Base-by-base conservation (phyloP, 2,113 vertebrate genomes). In the Scomber colias region DNA sequence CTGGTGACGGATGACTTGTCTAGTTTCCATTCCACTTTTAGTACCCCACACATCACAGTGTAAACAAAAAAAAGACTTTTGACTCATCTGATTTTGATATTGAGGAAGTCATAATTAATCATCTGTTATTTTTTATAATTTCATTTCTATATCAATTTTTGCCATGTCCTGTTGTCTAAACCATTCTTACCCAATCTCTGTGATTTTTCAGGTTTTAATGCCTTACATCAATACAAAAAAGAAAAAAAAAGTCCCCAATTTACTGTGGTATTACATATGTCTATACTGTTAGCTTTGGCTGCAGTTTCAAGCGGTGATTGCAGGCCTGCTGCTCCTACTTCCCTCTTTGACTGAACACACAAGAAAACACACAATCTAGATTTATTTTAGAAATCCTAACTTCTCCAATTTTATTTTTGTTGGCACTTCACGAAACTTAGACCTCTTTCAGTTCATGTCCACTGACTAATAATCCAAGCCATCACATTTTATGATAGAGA, bases 11-110 rank as follows among this genome's bases (percentile, higher is more conserved):
- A 64, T 75, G 67, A 75, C 17, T 60, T 16, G 11, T 50, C 15
- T 5, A 87, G 77, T 92, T 89, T 87, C 86, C 77, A 27, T 82
- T 87, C 78, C 70, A 73, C 75, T 72, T 72, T 80, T 63, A 59
- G 63, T 10, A 57, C 17, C 48, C 1, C 27, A 6, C 2, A 15
- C 9, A 4, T 14, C 21, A 67, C 30, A 9, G 6, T 14, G 4
- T 13, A 71, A 15, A 46, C 13, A 51, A 15, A 62, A 64, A 64
- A 11, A 3, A 0, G 19, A 60, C 19, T 21, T 51, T 53, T 68
- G 27, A 65, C 59, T n/a, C 11, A 6, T 44, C 27, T 14, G 27
- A 15, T 40, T 4, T 40, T 40, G 35, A 40, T 13, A 16, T 21
- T 0, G 1, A 27, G 24, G 24, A 27, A 27, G 24, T 27, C 24